A percentile compares a stretch with the other conserved stretches of the same genome.
Conservation (phyloP, 2,113 vertebrate genomes). For the Nymphicus hollandicus region DNA sequence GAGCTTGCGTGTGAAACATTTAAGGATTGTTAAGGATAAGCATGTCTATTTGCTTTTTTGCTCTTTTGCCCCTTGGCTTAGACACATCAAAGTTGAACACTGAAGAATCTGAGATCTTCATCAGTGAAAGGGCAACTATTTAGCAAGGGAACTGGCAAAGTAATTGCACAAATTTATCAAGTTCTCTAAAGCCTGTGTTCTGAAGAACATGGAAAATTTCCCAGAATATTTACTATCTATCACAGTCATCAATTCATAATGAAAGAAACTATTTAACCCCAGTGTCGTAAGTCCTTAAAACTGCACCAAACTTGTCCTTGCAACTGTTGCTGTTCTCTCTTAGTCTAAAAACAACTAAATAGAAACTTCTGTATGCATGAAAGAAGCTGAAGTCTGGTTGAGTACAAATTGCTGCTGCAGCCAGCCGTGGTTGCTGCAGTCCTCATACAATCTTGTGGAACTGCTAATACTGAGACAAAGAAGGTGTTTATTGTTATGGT, state of each 20-base stretch:
- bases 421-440: not conserved
- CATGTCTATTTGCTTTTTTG: not conserved
- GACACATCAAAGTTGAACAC: not conserved
- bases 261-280: not conserved
- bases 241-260: not conserved
- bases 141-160: not conserved
- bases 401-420: not conserved
- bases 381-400: not conserved
- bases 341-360: not conserved
- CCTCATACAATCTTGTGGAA: not conserved
- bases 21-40: not conserved
- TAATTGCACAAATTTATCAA: not conserved
- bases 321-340: not conserved
- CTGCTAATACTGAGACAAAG: not conserved
- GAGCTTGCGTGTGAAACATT: not conserved
- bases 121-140: not conserved
- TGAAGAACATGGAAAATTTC: not conserved
- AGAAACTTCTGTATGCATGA: not conserved
- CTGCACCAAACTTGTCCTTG: not conserved
- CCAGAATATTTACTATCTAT: not conserved
- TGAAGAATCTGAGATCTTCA: not conserved
- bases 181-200: not conserved
- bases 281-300: not conserved
- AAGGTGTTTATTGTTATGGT: not conserved
- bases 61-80: not conserved